These are phyloP conservation scores for Crotalus viridis DNA, from an alignment of 2,113 vertebrate genomes.

Conservation along the genomic window DNA sequence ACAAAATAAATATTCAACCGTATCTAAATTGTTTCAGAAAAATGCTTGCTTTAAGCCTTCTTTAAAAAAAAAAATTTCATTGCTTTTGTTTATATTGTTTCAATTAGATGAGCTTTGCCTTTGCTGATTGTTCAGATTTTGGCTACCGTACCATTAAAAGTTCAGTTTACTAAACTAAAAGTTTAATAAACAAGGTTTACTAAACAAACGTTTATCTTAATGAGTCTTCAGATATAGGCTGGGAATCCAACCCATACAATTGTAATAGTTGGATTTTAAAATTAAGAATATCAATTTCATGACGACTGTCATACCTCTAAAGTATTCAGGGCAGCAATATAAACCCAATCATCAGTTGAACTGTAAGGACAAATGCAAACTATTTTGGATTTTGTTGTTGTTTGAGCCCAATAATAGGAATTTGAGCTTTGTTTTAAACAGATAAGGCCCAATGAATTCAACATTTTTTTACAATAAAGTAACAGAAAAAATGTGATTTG, in stretches of 20 bases:
- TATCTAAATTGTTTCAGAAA: not conserved
- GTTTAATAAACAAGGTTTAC: not conserved
- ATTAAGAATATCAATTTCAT: not conserved
- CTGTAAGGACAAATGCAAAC: not conserved
- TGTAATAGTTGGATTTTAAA: not conserved
- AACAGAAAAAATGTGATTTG: not conserved
- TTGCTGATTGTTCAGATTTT: not conserved
- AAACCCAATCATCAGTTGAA: not conserved
- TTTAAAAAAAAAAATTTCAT: not conserved
- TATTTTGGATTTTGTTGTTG: not conserved
- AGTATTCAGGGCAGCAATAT: not conserved
- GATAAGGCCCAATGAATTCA: not conserved
- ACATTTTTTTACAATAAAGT: not conserved
- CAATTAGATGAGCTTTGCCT: not conserved
- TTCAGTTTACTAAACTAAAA: not conserved
- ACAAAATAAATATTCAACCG: not conserved
- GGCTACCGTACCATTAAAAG: not conserved
- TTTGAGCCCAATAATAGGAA: not conserved
- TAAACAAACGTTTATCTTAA: not conserved
- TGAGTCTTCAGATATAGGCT: not conserved
- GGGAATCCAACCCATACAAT: slow-evolving; percentile 29
- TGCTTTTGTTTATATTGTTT: not conserved
- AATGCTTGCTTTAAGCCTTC: not conserved
- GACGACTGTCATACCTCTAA: not conserved
- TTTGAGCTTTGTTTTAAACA: not conserved